Conservation (phyloP, 2,888 invertebrate genomes). For the Eristalinus sepulchralis region DNA sequence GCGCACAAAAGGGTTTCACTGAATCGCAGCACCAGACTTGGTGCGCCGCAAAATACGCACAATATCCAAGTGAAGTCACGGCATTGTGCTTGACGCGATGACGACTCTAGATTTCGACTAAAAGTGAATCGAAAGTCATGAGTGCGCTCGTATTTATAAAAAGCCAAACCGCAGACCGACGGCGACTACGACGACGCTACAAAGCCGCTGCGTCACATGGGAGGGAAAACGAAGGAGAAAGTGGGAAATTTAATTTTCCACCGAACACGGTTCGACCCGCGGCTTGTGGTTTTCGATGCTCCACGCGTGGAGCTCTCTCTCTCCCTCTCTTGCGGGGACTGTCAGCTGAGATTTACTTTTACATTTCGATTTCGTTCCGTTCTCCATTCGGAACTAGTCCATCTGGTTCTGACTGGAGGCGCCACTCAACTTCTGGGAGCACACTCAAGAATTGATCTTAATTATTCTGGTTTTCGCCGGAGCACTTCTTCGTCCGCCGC, state of each 20-base stretch:
- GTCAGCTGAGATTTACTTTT: neutral
- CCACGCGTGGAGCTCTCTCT: constrained; percentile 23
- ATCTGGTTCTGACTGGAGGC: constrained; percentile 22
- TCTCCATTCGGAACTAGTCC: constrained; percentile 41
- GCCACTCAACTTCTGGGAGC: neutral
- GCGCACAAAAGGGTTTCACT: constrained; percentile 24
- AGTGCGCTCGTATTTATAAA: constrained; percentile 77
- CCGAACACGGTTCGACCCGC: constrained; percentile 13
- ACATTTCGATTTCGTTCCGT: constrained; percentile 26
- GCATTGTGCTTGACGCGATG: constrained; percentile 49
- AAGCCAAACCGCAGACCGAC: constrained; percentile 71
- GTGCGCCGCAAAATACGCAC: constrained; percentile 11
- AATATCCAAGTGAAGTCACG: constrained; percentile 7
- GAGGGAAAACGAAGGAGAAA: constrained; percentile 76
- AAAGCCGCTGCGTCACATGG: constrained; percentile 31
- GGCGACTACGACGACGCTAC: constrained; percentile 13
- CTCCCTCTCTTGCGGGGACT: neutral
- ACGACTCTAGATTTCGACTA: constrained; percentile 73
- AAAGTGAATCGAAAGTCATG: constrained; percentile 75
- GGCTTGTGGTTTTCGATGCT: constrained; percentile 14
- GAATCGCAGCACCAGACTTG: neutral
- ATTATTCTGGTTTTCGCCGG: constrained; percentile 28
- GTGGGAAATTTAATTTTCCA: constrained; percentile 76
- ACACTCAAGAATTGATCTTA: constrained; percentile 16
- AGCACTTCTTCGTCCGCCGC: neutral